Base-by-base conservation (phyloP, 2,888 invertebrate genomes). In the Ophioninae sp. region DNA sequence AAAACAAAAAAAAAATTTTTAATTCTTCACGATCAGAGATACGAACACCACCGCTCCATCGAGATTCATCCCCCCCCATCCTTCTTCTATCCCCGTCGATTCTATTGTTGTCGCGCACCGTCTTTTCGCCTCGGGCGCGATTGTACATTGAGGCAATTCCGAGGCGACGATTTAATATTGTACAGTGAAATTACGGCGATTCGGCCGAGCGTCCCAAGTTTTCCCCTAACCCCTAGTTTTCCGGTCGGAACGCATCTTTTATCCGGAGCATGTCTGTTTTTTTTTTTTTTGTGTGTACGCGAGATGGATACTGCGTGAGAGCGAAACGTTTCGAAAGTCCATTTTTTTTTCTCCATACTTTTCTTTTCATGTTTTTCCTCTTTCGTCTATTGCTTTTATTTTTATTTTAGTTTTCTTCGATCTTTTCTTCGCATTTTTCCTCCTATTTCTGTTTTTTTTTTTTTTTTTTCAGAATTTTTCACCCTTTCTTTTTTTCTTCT, bases 161-260 rank as follows among this genome's bases (percentile, higher is more conserved):
- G 30, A 67, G 67, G 21, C 20, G 41, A 41, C 20, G 57, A 41
- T 2, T 41, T 20, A 72, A 72, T 82, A 82, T 65, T 89, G 89
- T 89, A 88, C 86, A 89, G 87, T 84, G 75, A 85, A 84, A 85
- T 79, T 86, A 50, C 17, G 13, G 50, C 17, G 72, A 74, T 17
- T 17, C 50, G 50, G 50, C 50, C 50, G 50, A 50, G 17, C 17
- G 50, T 17, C 50, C 50, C 50, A n/a, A n/a, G n/a, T n/a, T n/a
- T n/a, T 17, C 13, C 50, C 41, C 41, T 8, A 7, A 5, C 39
- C 8, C 41, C 41, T 8, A 7, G 41, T 0, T 50, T 50, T 10
- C 50, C 50, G 17, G 50, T 50, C 50, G 17, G 39, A 83, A 65
- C 84, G 86, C 74, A 85, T 83, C 83, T 87, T 89, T 85, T 75